A percentile compares a stretch with the other conserved stretches of the same genome.
These are phyloP conservation scores for Drosophila infuscata DNA, from an alignment of 2,888 invertebrate species.

Conservation along the genomic window DNA sequence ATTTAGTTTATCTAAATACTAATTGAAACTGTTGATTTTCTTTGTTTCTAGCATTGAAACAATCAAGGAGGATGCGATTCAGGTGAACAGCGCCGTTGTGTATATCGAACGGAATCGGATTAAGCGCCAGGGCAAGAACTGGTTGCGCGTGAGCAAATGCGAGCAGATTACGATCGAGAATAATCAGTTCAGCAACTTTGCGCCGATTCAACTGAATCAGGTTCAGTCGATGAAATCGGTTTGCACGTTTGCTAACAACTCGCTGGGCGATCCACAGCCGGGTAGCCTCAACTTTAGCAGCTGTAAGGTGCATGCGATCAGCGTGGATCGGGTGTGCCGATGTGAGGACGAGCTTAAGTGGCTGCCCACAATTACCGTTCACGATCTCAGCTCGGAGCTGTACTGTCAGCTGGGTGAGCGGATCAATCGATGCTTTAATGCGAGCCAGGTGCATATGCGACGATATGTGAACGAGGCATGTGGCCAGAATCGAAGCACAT, in stretches of 20 bases:
- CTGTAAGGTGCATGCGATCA: conserved; percentile 80
- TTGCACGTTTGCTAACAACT: conserved; percentile 83
- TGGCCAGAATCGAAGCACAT: conserved; percentile 66
- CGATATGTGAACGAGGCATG: conserved; percentile 83
- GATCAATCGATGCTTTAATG: conserved; percentile 81
- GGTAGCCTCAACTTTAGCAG: conserved; percentile 82
- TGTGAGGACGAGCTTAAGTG: conserved; percentile 77
- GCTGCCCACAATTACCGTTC: conserved; percentile 75
- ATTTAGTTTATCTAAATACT: neutral
- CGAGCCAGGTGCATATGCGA: conserved; percentile 76
- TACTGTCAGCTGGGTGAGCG: conserved; percentile 79
- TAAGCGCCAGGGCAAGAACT: conserved; percentile 73
- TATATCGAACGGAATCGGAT: conserved; percentile 81
- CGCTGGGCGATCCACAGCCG: conserved; percentile 72
- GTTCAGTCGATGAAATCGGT: conserved; percentile 64
- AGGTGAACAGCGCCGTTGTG: conserved; percentile 77
- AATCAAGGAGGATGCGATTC: conserved; percentile 82
- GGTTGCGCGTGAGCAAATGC: conserved; percentile 82
- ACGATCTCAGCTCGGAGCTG: conserved; percentile 81
- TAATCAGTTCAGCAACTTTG: conserved; percentile 82
- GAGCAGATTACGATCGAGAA: conserved; percentile 76
- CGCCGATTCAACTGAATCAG: conserved; percentile 73
- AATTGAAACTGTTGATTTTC: neutral
- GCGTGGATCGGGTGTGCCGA: conserved; percentile 77
- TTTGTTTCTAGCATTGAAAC: conserved; percentile 74